These are phyloP conservation scores for Drosophila pruinosa DNA, from an alignment of 1,140 invertebrate genomes.

Conservation along the genomic window DNA sequence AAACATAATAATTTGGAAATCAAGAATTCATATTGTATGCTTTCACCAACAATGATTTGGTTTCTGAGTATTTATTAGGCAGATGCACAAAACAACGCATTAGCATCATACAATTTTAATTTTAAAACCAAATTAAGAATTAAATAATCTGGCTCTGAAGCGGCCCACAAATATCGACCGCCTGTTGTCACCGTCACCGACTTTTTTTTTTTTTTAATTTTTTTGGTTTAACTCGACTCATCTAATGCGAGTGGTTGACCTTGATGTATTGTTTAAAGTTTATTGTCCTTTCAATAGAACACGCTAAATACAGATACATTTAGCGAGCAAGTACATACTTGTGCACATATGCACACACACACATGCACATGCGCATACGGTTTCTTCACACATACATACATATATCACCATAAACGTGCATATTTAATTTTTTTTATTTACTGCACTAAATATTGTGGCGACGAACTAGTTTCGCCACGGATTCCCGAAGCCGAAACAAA, in stretches of 20 bases:
- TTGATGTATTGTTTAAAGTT: conserved; percentile 68
- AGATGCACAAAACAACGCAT: conserved; percentile 18
- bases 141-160: conserved; percentile 33
- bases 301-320: conserved; percentile 73
- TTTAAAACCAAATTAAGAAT: conserved; percentile 29
- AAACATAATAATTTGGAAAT: not conserved
- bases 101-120: conserved; percentile 39
- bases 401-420: conserved; percentile 43
- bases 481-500: conserved; percentile 61
- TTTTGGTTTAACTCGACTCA: conserved; percentile 13
- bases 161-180: conserved; percentile 20
- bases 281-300: conserved; percentile 82
- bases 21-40: not conserved
- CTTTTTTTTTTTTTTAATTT: conserved; percentile 9
- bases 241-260: conserved; percentile 79
- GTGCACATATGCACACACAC: not conserved
- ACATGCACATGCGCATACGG: not conserved
- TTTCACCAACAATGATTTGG: not conserved
- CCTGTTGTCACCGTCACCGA: conserved; percentile 13
- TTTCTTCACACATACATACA: not conserved
- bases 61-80: not conserved
- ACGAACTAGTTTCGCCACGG: conserved; percentile 68
- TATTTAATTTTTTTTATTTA: conserved; percentile 65
- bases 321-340: conserved; percentile 42
- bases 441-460: conserved; percentile 66